Conservation (phyloP, 1,140 invertebrate genomes). For the Hypsibius dujardini region DNA sequence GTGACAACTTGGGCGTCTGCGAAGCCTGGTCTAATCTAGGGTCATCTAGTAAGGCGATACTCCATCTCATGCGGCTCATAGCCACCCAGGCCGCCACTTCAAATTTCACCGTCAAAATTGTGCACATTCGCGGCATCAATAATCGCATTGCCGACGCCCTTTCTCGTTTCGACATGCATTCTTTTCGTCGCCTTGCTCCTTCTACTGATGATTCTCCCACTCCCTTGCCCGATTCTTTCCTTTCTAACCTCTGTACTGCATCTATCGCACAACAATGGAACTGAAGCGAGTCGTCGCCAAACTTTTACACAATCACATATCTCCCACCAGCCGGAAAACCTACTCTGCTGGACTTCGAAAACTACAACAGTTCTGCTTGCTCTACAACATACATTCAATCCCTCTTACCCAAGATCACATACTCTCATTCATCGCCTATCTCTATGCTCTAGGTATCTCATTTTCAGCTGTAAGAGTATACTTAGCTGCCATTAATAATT, state of each 20-base stretch:
- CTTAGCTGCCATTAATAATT: neutral
- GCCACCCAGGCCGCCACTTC: neutral
- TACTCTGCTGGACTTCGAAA: neutral
- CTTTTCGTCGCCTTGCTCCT: neutral
- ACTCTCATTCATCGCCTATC: neutral
- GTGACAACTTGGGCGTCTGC: neutral
- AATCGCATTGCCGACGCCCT: constrained; percentile 10
- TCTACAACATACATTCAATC: neutral
- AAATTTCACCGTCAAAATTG: neutral
- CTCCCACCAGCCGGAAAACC: neutral
- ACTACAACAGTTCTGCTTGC: neutral
- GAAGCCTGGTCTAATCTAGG: neutral
- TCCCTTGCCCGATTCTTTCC: neutral
- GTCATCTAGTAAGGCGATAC: neutral
- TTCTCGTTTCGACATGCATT: neutral
- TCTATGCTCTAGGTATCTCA: neutral
- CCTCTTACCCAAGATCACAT: neutral
- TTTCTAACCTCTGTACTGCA: neutral
- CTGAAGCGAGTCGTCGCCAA: neutral
- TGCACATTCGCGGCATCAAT: neutral
- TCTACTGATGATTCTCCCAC: neutral
- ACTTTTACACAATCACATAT: neutral
- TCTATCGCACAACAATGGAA: neutral
- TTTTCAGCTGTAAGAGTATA: neutral
- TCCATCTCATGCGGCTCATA: neutral